Base-by-base conservation (phyloP, 2,797 vertebrate species). In the Gila robusta region DNA sequence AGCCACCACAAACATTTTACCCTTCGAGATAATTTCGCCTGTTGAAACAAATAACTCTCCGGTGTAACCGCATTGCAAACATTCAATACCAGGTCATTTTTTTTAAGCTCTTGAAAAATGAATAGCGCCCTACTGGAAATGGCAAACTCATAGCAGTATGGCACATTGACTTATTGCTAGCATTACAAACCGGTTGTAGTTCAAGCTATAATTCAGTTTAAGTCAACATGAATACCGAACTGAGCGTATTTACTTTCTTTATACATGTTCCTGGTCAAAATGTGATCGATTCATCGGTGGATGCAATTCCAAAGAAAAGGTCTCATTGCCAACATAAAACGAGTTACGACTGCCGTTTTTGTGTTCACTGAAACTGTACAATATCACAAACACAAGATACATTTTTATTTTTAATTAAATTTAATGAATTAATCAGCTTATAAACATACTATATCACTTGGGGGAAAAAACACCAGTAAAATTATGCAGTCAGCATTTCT, bases 1-100 rank as follows among this genome's bases (percentile, higher is more conserved):
- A 70, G 64, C 67, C 83, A 78, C 47, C 80, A 74, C 67, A 59
- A 77, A 73, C 70, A 52, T 67, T 88, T 77, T 64, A 52, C 47
- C 54, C 52, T 82, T 81, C 28, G 14, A 80, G 76, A 73, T 81
- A 83, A 87, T 76, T 64, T 86, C 3, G 26, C 64, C 49, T 77
- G 82, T 82, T 87, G 70, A 83, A 74, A 87, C 73, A 41, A 83
- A 88, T 76, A 82, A 77, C 79, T 87, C 64, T 82, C 26, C 19
- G 3, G 44, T 83, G 70, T 74, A 85, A 87, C 69, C 56, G 54
- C 87, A 41, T 59, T 72, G 5, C n/a, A 71, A 70, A 66, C 78
- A 82, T 67, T 86, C 74, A 73, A 64, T 82, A 59, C 74, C 64
- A 83, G 74, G 71, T 54, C 54, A 44, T 64, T 79, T 79, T 79